Conservation (phyloP, 2,113 vertebrate species). For the Anthoscopus minutus region DNA sequence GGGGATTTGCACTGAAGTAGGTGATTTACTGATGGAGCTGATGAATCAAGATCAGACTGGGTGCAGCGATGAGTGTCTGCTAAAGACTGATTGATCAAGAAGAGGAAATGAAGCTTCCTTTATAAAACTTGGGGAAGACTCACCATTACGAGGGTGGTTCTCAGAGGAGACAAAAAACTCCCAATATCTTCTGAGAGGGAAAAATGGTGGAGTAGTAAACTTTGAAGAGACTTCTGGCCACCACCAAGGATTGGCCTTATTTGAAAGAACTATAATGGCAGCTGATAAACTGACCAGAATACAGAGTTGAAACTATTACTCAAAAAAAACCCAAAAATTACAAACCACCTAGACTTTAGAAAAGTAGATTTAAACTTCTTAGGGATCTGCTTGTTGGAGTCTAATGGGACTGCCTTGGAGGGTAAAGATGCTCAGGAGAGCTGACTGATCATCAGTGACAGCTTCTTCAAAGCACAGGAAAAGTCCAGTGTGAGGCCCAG, state of each 20-base stretch:
- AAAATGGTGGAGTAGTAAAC: background rate
- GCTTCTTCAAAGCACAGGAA: background rate
- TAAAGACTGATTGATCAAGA: background rate
- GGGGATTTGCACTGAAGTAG: background rate
- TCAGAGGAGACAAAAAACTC: rapidly evolving
- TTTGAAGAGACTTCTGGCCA: background rate
- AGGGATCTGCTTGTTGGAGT: background rate
- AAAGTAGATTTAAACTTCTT: background rate
- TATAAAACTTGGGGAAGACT: background rate
- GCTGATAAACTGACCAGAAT: background rate
- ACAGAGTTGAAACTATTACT: background rate
- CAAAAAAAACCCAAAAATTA: rapidly evolving
- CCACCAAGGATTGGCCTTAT: background rate
- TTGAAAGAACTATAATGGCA: background rate
- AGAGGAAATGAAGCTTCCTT: background rate
- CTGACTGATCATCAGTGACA: background rate
- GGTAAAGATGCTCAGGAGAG: background rate
- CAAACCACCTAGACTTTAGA: background rate
- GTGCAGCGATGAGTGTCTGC: background rate
- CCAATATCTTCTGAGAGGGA: background rate
- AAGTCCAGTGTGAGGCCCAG: background rate
- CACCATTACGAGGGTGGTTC: background rate
- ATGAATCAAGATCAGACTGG: background rate
- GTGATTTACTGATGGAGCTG: background rate
- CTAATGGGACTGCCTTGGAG: background rate